Evolutionary conservation across 2,888 invertebrate species (phyloP), one percentile per base, ranked within the genome.

Genomic region (Anaspis maculata): DNA sequence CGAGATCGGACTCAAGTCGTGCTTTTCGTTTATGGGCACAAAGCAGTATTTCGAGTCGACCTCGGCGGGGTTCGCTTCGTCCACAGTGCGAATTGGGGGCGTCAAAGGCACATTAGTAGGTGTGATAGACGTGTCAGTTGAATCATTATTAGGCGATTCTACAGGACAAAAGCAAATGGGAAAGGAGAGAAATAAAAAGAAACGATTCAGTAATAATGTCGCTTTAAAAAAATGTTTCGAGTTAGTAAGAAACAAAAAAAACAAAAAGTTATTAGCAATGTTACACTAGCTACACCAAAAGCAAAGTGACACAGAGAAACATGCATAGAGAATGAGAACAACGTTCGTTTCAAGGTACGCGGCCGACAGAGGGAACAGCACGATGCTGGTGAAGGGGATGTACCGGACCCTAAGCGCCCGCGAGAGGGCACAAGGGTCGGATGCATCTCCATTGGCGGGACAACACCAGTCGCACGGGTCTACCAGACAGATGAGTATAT

Each of bases 401-500:
- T 19, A 6, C 19, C 6, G 19, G 19, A 19, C 19, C 9, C 19
- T 5, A 19, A 6, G 19, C 53, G 48, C 13, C 21, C 27, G 32
- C 42, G 48, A 41, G 22, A 42, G 42, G 38, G 34, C n/a, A n/a
- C n/a, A n/a, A n/a, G n/a, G n/a, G n/a, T n/a, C n/a, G n/a, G n/a
- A n/a, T n/a, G n/a, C n/a, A n/a, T n/a, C n/a, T n/a, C n/a, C n/a
- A n/a, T n/a, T n/a, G n/a, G n/a, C n/a, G n/a, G n/a, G n/a, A n/a
- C n/a, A 45, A 57, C 56, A 54, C 59, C 64, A 63, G 49, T 57
- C 59, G 61, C 59, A 65, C 65, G 62, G 66, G 52, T 52, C 57
- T 58, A 57, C 62, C 63, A 59, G 66, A 64, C 65, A 68, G 66
- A 67, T 63, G 66, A 66, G 61, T 51, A 27, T 31, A 26, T 37